These are phyloP conservation scores for Xestia sexstrigata DNA, from an alignment of 2,888 invertebrate genomes.

Conservation along the genomic window DNA sequence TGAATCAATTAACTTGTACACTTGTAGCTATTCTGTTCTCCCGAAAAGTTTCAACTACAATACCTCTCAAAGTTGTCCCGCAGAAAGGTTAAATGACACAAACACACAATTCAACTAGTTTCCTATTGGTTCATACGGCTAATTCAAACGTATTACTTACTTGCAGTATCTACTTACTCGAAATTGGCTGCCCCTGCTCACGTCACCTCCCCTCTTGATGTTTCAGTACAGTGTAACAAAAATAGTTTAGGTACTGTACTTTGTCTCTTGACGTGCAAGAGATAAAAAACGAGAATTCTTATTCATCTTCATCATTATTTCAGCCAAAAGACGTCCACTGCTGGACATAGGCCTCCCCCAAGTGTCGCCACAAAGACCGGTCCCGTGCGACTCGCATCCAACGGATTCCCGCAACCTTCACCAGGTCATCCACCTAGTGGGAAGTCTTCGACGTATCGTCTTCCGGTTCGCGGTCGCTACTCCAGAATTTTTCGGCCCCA, in stretches of 20 bases:
- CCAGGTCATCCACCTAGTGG: too few species aligned
- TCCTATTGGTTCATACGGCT: neutral
- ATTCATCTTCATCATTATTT: too few species aligned
- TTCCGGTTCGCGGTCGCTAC: too few species aligned
- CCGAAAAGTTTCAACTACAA: neutral
- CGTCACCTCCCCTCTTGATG: neutral
- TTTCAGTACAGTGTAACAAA: neutral
- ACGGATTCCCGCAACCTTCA: too few species aligned
- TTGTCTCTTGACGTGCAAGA: too few species aligned
- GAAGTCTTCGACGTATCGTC: too few species aligned
- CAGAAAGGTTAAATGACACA: neutral
- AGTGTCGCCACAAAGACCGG: too few species aligned
- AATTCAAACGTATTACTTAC: constrained; percentile 19
- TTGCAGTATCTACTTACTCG: constrained; percentile 16
- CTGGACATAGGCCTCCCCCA: too few species aligned
- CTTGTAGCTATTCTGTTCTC: neutral
- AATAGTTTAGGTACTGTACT: neutral
- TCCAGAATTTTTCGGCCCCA: too few species aligned
- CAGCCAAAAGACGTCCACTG: too few species aligned
- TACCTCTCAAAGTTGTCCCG: neutral
- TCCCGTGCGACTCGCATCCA: too few species aligned
- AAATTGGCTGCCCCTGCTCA: constrained; percentile 34
- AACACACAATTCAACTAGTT: constrained; percentile 4
- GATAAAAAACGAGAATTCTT: too few species aligned
- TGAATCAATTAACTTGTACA: neutral